A percentile compares a stretch with the other conserved stretches of the same genome.
Evolutionary conservation across 2,797 vertebrate genomes (phyloP).

Genomic region (Labroides dimidiatus): DNA sequence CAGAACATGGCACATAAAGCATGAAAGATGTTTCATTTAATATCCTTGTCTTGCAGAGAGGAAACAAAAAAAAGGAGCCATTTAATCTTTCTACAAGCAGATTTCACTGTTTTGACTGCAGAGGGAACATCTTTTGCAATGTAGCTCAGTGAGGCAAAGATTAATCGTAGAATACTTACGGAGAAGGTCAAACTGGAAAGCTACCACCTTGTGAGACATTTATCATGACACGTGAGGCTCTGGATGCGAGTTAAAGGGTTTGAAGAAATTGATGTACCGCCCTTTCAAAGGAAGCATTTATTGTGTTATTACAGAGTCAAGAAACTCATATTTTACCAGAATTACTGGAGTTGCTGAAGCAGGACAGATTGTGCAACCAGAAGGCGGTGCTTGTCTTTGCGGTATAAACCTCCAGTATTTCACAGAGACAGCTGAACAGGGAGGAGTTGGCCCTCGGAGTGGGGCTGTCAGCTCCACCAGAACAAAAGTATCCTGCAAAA

Average conservation of each 20-base stretch:
- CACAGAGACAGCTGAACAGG: conserved; percentile 79
- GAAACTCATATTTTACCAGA: conserved; percentile 45
- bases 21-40: conserved; percentile 32
- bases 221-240: conserved; percentile 27
- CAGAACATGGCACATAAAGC: conserved; percentile 48
- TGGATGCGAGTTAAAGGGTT: conserved; percentile 22
- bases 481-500: conserved; percentile 87
- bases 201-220: conserved; percentile 26
- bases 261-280: conserved; percentile 36
- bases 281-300: conserved; percentile 27
- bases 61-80: conserved; percentile 24
- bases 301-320: conserved; percentile 40
- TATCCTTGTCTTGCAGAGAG: conserved; percentile 25
- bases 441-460: conserved; percentile 74
- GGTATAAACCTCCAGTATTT: conserved; percentile 65
- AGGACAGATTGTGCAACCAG: conserved; percentile 69
- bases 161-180: conserved; percentile 31
- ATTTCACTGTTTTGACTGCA: conserved; percentile 35
- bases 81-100: conserved; percentile 18
- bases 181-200: conserved; percentile 44
- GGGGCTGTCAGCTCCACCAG: conserved; percentile 73
- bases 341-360: conserved; percentile 56
- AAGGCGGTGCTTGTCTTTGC: conserved; percentile 43
- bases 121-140: conserved; percentile 1
- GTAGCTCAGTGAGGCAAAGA: conserved; percentile 20